Percentiles rank a stretch among this genome's conserved stretches.
Evolutionary conservation across 2,113 vertebrate genomes (phyloP).

Genomic region (Meriones unguiculatus): DNA sequence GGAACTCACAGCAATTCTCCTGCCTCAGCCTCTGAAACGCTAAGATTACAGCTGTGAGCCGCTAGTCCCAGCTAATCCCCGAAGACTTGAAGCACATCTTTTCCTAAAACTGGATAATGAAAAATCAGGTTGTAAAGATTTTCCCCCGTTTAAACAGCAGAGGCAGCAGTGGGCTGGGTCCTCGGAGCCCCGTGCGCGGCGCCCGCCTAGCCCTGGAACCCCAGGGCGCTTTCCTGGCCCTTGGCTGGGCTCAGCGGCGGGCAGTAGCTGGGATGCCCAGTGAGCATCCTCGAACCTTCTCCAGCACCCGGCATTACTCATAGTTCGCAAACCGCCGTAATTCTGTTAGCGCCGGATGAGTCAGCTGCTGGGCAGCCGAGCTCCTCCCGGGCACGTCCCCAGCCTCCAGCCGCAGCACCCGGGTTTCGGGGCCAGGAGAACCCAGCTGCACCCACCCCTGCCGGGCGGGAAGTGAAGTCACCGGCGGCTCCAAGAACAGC

Average conservation of each 20-base stretch:
- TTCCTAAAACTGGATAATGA: not conserved
- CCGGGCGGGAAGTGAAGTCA: not conserved
- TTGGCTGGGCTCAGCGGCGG: constrained; percentile 78
- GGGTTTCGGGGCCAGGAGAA: constrained; percentile 10
- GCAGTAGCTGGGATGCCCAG: constrained; percentile 80
- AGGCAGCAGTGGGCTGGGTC: not conserved
- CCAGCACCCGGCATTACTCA: constrained; percentile 88
- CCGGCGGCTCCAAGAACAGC: constrained; percentile 54
- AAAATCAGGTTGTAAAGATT: not conserved
- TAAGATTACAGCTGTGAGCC: not conserved
- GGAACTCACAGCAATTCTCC: not conserved
- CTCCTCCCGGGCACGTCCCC: constrained; percentile 5
- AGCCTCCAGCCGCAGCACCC: constrained; percentile 27
- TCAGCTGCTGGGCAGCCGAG: constrained; percentile 83
- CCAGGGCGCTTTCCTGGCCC: not conserved
- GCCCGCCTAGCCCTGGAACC: constrained; percentile 2
- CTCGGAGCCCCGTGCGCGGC: not conserved
- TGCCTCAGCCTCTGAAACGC: not conserved
- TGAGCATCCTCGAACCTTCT: constrained; percentile 71
- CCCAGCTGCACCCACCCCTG: not conserved
- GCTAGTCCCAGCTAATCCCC: not conserved
- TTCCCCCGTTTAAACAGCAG: not conserved
- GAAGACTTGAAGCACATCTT: not conserved
- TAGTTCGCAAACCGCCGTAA: constrained; percentile 88
- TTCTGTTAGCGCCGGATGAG: constrained; percentile 91